Evolutionary conservation across 64 coral and sea anemone species (phyloP).

Genomic region (Hydrozoanthus tunicans): DNA sequence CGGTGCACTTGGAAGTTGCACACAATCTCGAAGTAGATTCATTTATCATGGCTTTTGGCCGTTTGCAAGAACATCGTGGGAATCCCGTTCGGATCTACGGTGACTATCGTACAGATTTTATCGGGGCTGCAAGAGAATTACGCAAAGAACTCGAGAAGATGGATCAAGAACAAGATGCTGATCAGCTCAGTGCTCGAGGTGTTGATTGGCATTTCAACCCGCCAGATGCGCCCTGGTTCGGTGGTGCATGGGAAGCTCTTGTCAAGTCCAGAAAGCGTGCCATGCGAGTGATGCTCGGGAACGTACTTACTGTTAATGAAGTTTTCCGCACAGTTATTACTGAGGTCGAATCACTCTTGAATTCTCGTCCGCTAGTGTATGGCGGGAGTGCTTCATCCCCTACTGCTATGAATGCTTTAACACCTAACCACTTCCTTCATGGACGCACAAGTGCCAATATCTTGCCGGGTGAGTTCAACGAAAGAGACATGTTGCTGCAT

Average conservation of each 20-base stretch:
- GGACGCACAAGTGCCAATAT: slow-evolving; percentile 16
- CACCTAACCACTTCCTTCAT: slow-evolving; percentile 38
- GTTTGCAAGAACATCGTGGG: slow-evolving; percentile 30
- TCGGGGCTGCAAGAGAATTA: slow-evolving; percentile 16
- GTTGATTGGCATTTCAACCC: slow-evolving; percentile 24
- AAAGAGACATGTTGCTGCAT: slow-evolving; percentile 38
- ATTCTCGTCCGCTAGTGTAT: slow-evolving; percentile 11
- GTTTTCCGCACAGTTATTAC: slow-evolving; percentile 43
- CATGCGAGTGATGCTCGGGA: slow-evolving; percentile 42
- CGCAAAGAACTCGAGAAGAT: slow-evolving; percentile 11
- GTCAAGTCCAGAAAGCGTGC: slow-evolving; percentile 15
- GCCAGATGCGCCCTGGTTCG: background rate
- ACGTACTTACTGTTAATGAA: slow-evolving; percentile 36
- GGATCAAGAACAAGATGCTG: slow-evolving; percentile 13
- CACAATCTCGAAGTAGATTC: slow-evolving; percentile 24
- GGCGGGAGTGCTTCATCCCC: background rate
- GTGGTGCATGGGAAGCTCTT: slow-evolving; percentile 1
- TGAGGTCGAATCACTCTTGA: slow-evolving; percentile 46
- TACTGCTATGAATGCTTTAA: background rate
- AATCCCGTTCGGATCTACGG: slow-evolving; percentile 20
- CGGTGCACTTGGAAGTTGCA: background rate
- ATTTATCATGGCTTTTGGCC: slow-evolving; percentile 23
- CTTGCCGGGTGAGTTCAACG: background rate
- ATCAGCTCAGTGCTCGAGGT: slow-evolving; percentile 28
- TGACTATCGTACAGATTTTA: background rate